phyloP scores from a whole-genome alignment of 30 jellyfish, hydroid and myxozoan species.

The Aurelia aurita complex sp. Pacific region DNA sequence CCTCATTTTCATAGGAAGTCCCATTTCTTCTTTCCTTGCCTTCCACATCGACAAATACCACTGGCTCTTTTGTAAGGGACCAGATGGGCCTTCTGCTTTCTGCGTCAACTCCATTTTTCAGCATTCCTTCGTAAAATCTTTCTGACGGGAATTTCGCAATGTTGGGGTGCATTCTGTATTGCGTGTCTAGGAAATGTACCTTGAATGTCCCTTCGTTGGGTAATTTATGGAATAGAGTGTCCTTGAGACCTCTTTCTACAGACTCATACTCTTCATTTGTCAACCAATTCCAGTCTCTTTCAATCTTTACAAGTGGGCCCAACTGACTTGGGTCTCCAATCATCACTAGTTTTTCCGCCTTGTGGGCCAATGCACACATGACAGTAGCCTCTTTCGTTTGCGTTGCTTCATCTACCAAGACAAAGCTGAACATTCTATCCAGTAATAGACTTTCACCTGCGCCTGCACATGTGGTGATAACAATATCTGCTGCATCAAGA shows the following conservation, averaged over 20 bases:
- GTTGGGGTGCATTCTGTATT: conserved; percentile 43
- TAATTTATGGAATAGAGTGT: conserved; percentile 26
- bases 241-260: neutral
- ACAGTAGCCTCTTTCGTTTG: conserved; percentile 34
- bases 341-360: conserved; percentile 44
- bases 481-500: conserved; percentile 9
- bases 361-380: conserved; percentile 15
- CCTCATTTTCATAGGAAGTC: conserved; percentile 18
- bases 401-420: conserved; percentile 44
- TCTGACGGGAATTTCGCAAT: conserved; percentile 25
- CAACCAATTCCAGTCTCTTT: conserved; percentile 26
- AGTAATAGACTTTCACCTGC: conserved; percentile 21
- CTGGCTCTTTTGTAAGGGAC: conserved; percentile 13
- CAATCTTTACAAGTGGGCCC: conserved; percentile 31
- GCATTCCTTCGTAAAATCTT: conserved; percentile 19
- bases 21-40: conserved; percentile 24
- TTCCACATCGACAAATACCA: conserved; percentile 11
- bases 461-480: conserved; percentile 40
- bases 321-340: conserved; percentile 36
- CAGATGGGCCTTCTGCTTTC: conserved; percentile 13
- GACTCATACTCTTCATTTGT: conserved; percentile 6
- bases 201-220: neutral
- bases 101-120: conserved; percentile 7
- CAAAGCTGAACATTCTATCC: conserved; percentile 7
- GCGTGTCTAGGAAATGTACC: conserved; percentile 18